Base-by-base conservation (phyloP, 37 sponge, comb jelly and placozoan species). In the Aplysina aerophoba region DNA sequence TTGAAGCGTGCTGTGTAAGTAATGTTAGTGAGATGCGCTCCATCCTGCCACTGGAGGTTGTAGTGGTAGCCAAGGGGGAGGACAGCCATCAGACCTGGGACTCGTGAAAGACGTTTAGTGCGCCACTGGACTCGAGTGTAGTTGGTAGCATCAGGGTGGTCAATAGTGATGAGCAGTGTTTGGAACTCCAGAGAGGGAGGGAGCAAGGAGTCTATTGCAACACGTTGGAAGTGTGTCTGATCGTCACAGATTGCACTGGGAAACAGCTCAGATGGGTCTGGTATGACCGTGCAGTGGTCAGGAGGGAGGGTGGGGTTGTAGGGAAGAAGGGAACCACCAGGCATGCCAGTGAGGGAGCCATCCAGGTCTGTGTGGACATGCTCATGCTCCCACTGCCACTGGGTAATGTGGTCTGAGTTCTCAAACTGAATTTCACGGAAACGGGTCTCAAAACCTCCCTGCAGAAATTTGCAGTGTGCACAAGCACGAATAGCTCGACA, bases 321-420 rank as follows among this genome's bases (percentile, higher is more conserved):
- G 27, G 96, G 87, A 40, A 93, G 79, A 4, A 92, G 66, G 13
- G 36, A 63, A 5, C 78, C 27, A 37, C 89, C 91, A 22, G 35
- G 40, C 30, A 34, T 73, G 25, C 88, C 90, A 0, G 92, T 88
- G 59, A 97, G 89, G 22, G 94, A 75, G n/a, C 98, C 98, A 68
- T 97, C 98, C 44, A 92, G 60, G 67, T 97, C 98, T 4, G 89
- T 54, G 44, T 90, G 84, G 14, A 93, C 75, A 34, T 88, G 88
- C 67, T 97, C 98, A 73, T 89, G 90, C 71, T 85, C 67, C 92
- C 92, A 95, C 31, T 93, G 67, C 91, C 97, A 97, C n/a, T 65
- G 36, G 0, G 86, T 82, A 4, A 82, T 34, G 16, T 84, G 14
- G 21, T 86, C 81, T 0, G 73, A 61, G 75, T 93, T 91, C 0